Conservation (phyloP, 1,140 invertebrate species). For the Chironomus tepperi region DNA sequence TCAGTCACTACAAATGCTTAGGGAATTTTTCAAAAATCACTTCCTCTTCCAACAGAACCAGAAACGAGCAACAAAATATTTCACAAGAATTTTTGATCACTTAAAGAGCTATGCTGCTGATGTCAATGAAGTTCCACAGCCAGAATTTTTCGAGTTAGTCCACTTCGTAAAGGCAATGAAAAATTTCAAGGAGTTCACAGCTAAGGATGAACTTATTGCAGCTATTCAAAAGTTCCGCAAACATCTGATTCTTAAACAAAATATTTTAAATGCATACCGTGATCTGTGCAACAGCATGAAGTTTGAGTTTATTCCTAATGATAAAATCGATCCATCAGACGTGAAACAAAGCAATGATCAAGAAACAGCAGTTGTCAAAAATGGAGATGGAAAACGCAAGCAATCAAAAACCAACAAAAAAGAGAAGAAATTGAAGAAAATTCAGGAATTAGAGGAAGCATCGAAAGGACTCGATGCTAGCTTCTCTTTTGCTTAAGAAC, state of each 20-base stretch:
- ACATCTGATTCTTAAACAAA: background rate
- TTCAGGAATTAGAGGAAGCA: conserved; percentile 27
- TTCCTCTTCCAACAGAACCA: conserved; percentile 26
- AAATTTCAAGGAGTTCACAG: conserved; percentile 29
- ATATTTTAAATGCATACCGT: background rate
- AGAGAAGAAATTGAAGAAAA: conserved; percentile 29
- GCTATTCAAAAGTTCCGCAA: conserved; percentile 29
- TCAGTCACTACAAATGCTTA: conserved; percentile 47
- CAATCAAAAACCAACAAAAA: conserved; percentile 24
- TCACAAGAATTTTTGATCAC: conserved; percentile 27
- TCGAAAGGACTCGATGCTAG: conserved; percentile 28
- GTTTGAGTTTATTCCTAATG: background rate
- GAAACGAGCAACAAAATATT: conserved; percentile 24
- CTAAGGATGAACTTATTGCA: conserved; percentile 32
- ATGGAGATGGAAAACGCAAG: conserved; percentile 25
- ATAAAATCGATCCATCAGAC: conserved; percentile 19
- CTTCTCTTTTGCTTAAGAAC: conserved; percentile 22
- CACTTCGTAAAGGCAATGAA: conserved; percentile 25
- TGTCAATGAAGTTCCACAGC: conserved; percentile 26
- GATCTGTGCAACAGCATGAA: background rate
- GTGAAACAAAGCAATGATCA: background rate
- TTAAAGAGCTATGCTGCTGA: conserved; percentile 21
- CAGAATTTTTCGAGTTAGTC: conserved; percentile 28
- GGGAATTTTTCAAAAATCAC: conserved; percentile 44
- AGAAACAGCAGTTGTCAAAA: background rate